A percentile compares a stretch with the other conserved stretches of the same genome.
phyloP scores from a whole-genome alignment of 2,113 vertebrate species.

The Dasyprocta punctata region DNA sequence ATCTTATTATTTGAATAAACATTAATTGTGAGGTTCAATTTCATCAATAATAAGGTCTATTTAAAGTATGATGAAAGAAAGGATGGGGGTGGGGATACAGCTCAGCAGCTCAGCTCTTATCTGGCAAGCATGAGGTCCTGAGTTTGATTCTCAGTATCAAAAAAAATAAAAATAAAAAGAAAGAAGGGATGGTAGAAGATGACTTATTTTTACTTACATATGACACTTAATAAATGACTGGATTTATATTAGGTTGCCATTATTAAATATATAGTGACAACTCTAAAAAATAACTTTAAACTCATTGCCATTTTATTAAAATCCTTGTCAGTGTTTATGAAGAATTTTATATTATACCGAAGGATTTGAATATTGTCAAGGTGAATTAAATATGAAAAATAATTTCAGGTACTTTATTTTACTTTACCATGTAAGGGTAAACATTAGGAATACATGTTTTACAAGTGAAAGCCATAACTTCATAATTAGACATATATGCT shows the following conservation, averaged over 20 bases:
- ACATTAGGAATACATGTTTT: not conserved
- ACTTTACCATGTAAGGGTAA: not conserved
- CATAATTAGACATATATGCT: not conserved
- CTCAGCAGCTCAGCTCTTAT: too few species aligned
- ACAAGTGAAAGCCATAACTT: not conserved
- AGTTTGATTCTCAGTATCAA: too few species aligned
- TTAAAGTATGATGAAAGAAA: not conserved
- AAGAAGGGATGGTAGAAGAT: not conserved
- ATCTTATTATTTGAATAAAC: not conserved
- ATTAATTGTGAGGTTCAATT: not conserved
- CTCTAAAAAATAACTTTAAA: constrained; percentile 16
- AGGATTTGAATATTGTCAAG: not conserved
- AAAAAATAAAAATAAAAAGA: too few species aligned
- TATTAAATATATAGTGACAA: not conserved
- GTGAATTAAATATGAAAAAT: not conserved
- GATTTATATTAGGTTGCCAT: not conserved
- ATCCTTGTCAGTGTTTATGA: not conserved
- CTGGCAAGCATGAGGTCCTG: too few species aligned
- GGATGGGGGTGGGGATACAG: too few species aligned
- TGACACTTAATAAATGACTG: not conserved
- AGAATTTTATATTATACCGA: not conserved
- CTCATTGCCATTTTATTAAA: not conserved
- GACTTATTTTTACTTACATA: not conserved
- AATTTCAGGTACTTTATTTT: not conserved
- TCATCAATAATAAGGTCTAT: not conserved